phyloP scores from a whole-genome alignment of 2,888 invertebrate species.

The Charanyca ferruginea region DNA sequence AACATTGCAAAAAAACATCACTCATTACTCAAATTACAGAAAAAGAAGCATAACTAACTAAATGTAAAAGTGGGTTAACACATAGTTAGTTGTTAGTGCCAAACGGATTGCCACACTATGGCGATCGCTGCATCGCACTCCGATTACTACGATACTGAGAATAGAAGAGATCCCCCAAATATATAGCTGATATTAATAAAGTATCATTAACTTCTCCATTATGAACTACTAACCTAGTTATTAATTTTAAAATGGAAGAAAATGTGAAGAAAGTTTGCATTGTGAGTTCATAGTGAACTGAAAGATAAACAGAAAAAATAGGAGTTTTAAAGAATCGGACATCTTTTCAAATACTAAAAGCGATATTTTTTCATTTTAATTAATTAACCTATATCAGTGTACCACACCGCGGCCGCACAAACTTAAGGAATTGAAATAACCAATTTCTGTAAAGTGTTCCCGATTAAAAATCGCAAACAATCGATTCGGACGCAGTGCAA shows the following conservation, averaged over 20 bases:
- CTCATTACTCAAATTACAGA: conserved; percentile 30
- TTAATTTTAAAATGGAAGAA: conserved; percentile 11
- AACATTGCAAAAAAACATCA: conserved; percentile 31
- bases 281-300: conserved; percentile 3
- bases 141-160: conserved; percentile 25
- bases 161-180: conserved; percentile 42
- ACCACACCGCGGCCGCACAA: not conserved
- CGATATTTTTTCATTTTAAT: conserved; percentile 2
- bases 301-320: conserved; percentile 8
- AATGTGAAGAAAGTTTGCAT: not conserved
- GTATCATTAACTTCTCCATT: conserved; percentile 26
- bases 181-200: conserved; percentile 32
- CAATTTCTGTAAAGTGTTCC: conserved; percentile 6
- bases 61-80: conserved; percentile 62
- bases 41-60: conserved; percentile 53
- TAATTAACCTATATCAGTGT: not conserved
- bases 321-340: not conserved
- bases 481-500: conserved; percentile 22
- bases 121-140: conserved; percentile 23
- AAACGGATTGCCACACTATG: conserved; percentile 53
- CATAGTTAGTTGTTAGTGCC: conserved; percentile 51
- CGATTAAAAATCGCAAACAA: conserved; percentile 27
- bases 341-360: not conserved
- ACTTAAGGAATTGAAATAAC: not conserved
- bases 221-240: conserved; percentile 41